These are phyloP conservation scores for Nemurella pictetii DNA, from an alignment of 2,888 invertebrate species.

Conservation along the genomic window DNA sequence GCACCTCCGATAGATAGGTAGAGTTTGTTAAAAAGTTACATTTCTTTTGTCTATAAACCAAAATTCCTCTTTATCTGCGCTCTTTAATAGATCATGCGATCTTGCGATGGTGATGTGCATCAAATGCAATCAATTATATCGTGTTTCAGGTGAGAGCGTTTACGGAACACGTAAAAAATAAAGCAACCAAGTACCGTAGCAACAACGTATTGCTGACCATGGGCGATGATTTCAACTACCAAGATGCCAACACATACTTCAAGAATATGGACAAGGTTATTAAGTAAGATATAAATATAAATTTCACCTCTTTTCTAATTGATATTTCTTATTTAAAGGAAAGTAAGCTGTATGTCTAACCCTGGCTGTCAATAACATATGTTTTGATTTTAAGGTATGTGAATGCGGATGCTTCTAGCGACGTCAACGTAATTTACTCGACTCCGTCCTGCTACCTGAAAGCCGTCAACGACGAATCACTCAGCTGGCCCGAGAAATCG, in stretches of 20 bases:
- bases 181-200: conserved; percentile 61
- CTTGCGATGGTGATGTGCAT: too few species aligned
- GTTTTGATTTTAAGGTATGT: conserved; percentile 58
- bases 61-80: too few species aligned
- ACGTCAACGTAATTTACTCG: conserved; percentile 78
- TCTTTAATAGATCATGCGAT: too few species aligned
- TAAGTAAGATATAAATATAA: too few species aligned
- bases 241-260: conserved; percentile 73
- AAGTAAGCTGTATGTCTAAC: too few species aligned
- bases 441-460: conserved; percentile 85
- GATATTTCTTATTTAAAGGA: too few species aligned
- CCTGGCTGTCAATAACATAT: not conserved
- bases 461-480: conserved; percentile 69
- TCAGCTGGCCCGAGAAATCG: conserved; percentile 69
- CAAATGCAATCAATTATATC: too few species aligned
- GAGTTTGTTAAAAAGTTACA: too few species aligned
- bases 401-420: conserved; percentile 58
- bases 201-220: conserved; percentile 83
- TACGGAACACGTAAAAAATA: conserved; percentile 44
- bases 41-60: too few species aligned
- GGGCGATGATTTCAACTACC: conserved; percentile 90
- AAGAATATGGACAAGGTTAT: conserved; percentile 88
- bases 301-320: too few species aligned
- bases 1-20: too few species aligned
- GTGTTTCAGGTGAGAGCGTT: conserved; percentile 38